Conservation (phyloP, 2,113 vertebrate species). For the Rutilus rutilus region DNA sequence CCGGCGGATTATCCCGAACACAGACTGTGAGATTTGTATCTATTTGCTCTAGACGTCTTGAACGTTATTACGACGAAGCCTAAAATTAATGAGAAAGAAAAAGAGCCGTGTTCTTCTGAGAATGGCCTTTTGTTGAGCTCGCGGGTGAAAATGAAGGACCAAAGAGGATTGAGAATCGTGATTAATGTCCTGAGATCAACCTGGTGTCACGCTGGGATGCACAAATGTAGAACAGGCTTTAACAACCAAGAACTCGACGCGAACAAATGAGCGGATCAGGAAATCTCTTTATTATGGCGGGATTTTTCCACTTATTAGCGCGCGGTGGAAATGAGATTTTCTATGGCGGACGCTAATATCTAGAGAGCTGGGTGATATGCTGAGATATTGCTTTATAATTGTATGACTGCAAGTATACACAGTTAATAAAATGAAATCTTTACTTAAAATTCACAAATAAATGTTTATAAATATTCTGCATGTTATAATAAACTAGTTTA, state of each 20-base stretch:
- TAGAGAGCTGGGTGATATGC: background rate
- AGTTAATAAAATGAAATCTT: background rate
- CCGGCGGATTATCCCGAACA: slow-evolving; percentile 43
- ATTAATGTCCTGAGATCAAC: slow-evolving; percentile 5
- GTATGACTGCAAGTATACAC: background rate
- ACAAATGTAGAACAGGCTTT: background rate
- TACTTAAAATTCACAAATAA: background rate
- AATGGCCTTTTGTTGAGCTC: slow-evolving; percentile 33
- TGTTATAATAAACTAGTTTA: background rate
- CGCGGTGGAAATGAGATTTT: background rate
- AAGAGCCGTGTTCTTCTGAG: background rate
- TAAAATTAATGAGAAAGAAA: slow-evolving; percentile 57
- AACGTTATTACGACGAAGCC: slow-evolving; percentile 51
- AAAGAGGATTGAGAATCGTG: background rate
- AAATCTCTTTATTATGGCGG: background rate
- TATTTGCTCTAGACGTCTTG: slow-evolving; percentile 55
- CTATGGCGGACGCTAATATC: background rate
- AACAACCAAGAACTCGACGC: background rate
- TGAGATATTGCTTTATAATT: background rate
- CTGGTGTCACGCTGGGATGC: background rate
- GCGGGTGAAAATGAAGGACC: background rate
- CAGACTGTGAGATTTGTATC: slow-evolving; percentile 3
- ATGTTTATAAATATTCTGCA: background rate
- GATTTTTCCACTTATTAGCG: background rate
- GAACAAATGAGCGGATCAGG: background rate